Percentiles rank a stretch among this genome's conserved stretches.
Evolutionary conservation across 2,797 vertebrate genomes (phyloP).

Genomic region (Phalanger gymnotis): DNA sequence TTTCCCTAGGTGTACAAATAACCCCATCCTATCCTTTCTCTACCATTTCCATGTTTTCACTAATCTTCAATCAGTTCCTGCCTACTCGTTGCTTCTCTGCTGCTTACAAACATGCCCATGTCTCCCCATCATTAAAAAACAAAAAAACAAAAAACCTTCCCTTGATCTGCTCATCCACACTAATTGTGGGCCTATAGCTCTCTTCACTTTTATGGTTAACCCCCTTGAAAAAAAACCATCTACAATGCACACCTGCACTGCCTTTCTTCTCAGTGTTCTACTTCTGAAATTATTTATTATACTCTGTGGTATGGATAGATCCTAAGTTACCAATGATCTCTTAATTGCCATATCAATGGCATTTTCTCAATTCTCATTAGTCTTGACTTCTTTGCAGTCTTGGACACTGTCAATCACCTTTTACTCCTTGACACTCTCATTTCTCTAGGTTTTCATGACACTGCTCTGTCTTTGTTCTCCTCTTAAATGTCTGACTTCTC

Average conservation of each 20-base stretch:
- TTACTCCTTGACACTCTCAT: not conserved
- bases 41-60: not conserved
- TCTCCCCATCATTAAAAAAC: not conserved
- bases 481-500: not conserved
- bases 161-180: not conserved
- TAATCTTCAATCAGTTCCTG: not conserved
- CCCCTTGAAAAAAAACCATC: not conserved
- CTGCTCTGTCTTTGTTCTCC: not conserved
- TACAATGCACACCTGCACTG: not conserved
- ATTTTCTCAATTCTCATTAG: not conserved
- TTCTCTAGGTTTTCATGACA: not conserved
- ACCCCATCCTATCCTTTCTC: not conserved
- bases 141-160: too few relatives aligned
- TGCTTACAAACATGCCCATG: not conserved
- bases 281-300: not conserved
- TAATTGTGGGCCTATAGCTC: not conserved
- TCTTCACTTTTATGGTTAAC: not conserved
- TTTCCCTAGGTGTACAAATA: not conserved
- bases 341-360: not conserved
- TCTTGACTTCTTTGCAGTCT: not conserved
- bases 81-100: not conserved
- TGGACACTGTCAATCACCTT: not conserved
- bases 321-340: not conserved
- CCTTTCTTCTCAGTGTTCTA: not conserved
- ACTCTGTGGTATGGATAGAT: not conserved